Evolutionary conservation across 1,140 invertebrate genomes (phyloP), one percentile per base, ranked within the genome.

Genomic region (Euglossa dilemma): DNA sequence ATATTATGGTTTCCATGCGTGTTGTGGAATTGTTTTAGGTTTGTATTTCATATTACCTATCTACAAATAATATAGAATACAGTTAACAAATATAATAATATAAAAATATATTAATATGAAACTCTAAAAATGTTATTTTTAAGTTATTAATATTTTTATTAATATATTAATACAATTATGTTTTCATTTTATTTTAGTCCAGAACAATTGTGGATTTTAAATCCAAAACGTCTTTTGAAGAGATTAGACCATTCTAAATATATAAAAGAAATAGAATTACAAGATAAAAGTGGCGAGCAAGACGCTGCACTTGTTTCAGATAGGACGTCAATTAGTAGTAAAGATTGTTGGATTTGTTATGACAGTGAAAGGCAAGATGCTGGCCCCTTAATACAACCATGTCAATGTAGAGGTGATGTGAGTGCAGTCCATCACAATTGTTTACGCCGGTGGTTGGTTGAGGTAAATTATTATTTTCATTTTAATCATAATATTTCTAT

Each of bases 291-390:
- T 2, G 84, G 83, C 43, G 80, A 88, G n/a, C 80, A 90, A 9
- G 92, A 93, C 18, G 80, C 89, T 6, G 87, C 90, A 59, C 73
- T 89, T 9, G 78, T 92, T 14, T 86, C 88, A 23, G 93, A 94
- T 64, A 85, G 85, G 43, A 66, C 86, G 14, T 93, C 93, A 11
- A 89, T 92, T 23, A 95, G 89, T 87, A 95, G 91, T 63, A 93
- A 94, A 71, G 98, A 98, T 91, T 99, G 98, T 94, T 99, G 98
- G 97, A 98, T 99, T 90, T 99, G 98, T 93, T 99, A 98, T 90
- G 98, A 99, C 93, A 95, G 94, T 75, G 96, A 98, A 11, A 95
- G 97, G 78, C 95, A 95, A 6, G 97, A 98, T 92, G 95, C 95
- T 75, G 96, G 96, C 28, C 96, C 97, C 8, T 94, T 99, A 45